Percentiles rank a stretch among this genome's conserved stretches.
Evolutionary conservation across 2,888 invertebrate species (phyloP).

Genomic region (Trichopoda pennipes): DNA sequence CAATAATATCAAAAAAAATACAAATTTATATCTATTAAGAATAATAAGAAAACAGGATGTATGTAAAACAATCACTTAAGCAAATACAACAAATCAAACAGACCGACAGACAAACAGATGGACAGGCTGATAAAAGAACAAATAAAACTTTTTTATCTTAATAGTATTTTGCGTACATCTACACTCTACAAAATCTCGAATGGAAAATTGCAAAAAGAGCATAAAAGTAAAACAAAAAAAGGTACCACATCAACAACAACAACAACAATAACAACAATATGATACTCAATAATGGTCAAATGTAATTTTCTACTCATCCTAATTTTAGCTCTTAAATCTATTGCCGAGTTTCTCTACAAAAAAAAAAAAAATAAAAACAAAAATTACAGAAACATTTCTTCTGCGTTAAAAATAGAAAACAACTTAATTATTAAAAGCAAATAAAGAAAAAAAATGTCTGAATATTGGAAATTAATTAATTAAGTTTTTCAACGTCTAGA

Average conservation of each 20-base stretch:
- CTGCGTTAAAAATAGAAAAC: background rate
- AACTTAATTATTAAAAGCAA: constrained; percentile 7
- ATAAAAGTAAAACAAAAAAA: background rate
- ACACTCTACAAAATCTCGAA: background rate
- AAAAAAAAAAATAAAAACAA: background rate
- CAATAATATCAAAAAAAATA: constrained; percentile 12
- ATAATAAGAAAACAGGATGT: constrained; percentile 47
- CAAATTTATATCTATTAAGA: constrained; percentile 34
- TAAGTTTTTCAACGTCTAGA: background rate
- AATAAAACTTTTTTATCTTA: background rate
- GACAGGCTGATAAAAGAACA: constrained; percentile 7
- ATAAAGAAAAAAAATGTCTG: constrained; percentile 7
- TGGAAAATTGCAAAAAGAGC: background rate
- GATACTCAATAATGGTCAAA: constrained; percentile 42
- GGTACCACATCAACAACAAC: background rate
- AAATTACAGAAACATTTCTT: background rate
- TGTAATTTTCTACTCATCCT: constrained; percentile 28
- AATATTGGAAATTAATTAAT: constrained; percentile 12
- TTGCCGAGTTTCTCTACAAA: background rate
- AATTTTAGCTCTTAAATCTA: background rate
- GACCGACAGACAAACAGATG: no score
- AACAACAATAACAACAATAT: background rate
- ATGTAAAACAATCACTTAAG: constrained; percentile 4
- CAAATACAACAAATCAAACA: background rate
- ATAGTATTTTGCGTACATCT: background rate